Base-by-base conservation (phyloP, 2,113 vertebrate genomes). In the Hydrochoerus hydrochaeris region DNA sequence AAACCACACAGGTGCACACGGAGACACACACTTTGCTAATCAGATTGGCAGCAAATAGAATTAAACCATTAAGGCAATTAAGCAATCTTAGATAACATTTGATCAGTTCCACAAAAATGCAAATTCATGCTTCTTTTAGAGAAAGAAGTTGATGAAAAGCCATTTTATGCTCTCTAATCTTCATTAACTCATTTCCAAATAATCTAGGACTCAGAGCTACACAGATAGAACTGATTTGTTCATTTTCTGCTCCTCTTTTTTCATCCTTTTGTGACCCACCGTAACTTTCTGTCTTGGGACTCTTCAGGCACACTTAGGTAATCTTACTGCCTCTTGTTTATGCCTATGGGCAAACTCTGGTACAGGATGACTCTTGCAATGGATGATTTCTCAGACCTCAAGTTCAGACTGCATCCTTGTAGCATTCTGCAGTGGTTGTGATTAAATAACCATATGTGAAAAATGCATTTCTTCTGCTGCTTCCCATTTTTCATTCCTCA, bases 31-130 rank as follows among this genome's bases (percentile, higher is more conserved):
- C 97, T 96, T 80, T 94, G 94, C 98, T 98, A 98, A 99, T 99
- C 98, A 98, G 95, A 98, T 98, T 98, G 98, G 98, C 97, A 98
- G 98, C 98, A 98, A 98, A 99, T 98, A 98, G 98, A 98, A 99
- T 99, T 98, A 99, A 98, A 98, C 98, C 97, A 98, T 98, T 98
- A 98, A 98, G 97, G 96, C 98, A 98, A 98, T 99, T 98, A 98
- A 97, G 98, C 94, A 97, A 97, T 98, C 98, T 98, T 98, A 98
- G 98, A 98, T 98, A 98, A 97, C 97, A 98, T 98, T 98, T 96
- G 97, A 98, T 98, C 97, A 97, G 96, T 97, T 97, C 95, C 97
- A 93, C 97, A 98, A 92, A 97, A 98, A 98, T 98, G 97, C 96
- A 98, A 98, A 98, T 98, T 95, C 96, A 90, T 86, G 95, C 85